These are phyloP conservation scores for Dicrostonyx torquatus DNA, from an alignment of 2,797 vertebrate species.

Conservation along the genomic window DNA sequence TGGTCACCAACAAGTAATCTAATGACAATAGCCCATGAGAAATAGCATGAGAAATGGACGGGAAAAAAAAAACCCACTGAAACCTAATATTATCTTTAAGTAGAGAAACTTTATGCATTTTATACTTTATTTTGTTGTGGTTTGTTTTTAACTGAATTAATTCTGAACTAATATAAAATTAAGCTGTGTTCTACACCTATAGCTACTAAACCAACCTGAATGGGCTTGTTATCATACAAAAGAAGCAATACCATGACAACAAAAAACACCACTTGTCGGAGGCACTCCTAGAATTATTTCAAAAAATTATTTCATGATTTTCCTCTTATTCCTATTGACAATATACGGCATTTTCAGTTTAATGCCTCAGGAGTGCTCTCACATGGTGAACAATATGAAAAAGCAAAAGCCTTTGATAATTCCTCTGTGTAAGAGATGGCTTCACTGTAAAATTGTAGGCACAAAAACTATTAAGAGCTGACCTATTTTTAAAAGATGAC, in stretches of 20 bases:
- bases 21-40: background rate
- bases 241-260: background rate
- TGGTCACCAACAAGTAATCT: background rate
- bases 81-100: background rate
- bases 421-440: background rate
- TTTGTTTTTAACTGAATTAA: background rate
- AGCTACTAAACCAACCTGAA: background rate
- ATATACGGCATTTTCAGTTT: background rate
- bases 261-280: background rate
- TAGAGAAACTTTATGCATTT: constrained; percentile 3
- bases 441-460: background rate
- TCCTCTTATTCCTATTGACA: background rate
- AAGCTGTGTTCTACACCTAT: background rate
- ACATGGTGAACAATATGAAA: background rate
- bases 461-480: background rate
- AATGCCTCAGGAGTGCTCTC: background rate
- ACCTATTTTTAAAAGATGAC: constrained; percentile 4
- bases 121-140: constrained; percentile 22
- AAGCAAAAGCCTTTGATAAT: background rate
- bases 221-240: no score
- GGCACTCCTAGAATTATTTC: background rate
- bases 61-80: background rate
- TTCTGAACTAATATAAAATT: background rate
- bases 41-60: background rate
- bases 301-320: background rate